Conservation (phyloP, 2,888 invertebrate species). For the Amorpha juglandis region DNA sequence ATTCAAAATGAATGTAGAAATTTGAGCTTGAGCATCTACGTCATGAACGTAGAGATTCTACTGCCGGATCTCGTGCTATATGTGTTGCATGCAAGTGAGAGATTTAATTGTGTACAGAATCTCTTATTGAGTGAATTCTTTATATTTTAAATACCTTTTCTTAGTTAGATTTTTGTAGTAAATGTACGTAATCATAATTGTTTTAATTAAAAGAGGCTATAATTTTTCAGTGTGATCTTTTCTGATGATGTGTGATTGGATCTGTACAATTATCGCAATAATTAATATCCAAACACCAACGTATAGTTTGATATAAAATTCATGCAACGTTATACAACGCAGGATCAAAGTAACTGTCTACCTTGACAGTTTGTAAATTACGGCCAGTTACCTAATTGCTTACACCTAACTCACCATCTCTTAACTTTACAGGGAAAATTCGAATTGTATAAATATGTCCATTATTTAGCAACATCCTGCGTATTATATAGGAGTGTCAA, state of each 20-base stretch:
- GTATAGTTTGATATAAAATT: no score
- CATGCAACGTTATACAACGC: background rate
- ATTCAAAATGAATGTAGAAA: no score
- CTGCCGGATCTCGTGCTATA: no score
- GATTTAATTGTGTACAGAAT: background rate
- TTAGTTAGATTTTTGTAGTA: background rate
- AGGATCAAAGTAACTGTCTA: background rate
- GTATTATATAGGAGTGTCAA: conserved; percentile 49
- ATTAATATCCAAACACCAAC: no score
- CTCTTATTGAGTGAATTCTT: background rate
- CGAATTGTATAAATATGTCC: conserved; percentile 33
- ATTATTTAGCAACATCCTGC: conserved; percentile 34
- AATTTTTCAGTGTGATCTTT: no score
- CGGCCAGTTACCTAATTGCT: conserved; percentile 37
- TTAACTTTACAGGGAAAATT: conserved; percentile 26
- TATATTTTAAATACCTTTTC: background rate
- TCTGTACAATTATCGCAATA: no score
- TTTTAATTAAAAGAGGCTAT: background rate
- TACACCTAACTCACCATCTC: conserved; percentile 31
- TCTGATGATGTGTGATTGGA: no score
- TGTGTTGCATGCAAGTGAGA: background rate
- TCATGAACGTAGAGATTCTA: no score
- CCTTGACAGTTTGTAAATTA: conserved; percentile 43
- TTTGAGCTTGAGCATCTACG: no score
- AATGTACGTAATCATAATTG: background rate